Conservation (phyloP, 2,888 invertebrate genomes). For the Nomada fabriciana region DNA sequence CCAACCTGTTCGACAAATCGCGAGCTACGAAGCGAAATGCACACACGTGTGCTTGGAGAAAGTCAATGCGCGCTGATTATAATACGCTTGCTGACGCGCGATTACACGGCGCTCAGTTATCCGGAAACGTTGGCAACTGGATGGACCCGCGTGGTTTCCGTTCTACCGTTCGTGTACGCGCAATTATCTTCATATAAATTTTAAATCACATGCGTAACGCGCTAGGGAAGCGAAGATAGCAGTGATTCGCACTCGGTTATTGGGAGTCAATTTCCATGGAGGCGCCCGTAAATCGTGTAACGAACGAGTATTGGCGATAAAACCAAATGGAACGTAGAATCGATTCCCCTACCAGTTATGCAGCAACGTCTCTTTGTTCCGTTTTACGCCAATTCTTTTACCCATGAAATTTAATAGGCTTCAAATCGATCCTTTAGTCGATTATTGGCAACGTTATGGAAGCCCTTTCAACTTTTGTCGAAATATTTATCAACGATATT, state of each 20-base stretch:
- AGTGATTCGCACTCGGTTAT: conserved; percentile 41
- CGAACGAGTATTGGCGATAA: conserved; percentile 70
- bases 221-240: conserved; percentile 1
- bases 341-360: conserved; percentile 58
- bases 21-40: background rate
- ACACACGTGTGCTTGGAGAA: conserved; percentile 1
- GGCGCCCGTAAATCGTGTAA: conserved; percentile 52
- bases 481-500: background rate
- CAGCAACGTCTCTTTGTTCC: conserved; percentile 11
- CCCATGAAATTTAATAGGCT: conserved; percentile 69
- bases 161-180: conserved; percentile 24
- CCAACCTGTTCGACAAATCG: background rate
- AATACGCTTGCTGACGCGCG: background rate
- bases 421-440: conserved; percentile 71
- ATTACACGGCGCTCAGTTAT: conserved; percentile 21
- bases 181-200: conserved; percentile 76
- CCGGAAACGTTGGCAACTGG: conserved; percentile 39
- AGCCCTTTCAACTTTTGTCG: background rate
- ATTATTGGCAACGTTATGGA: conserved; percentile 72
- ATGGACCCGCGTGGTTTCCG: conserved; percentile 30
- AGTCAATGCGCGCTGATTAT: conserved; percentile 44
- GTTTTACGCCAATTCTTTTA: conserved; percentile 39
- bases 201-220: conserved; percentile 70
- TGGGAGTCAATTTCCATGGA: conserved; percentile 61
- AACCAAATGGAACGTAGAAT: conserved; percentile 76